Conservation (phyloP, 2,797 vertebrate genomes). For the Scarus forsteni region DNA sequence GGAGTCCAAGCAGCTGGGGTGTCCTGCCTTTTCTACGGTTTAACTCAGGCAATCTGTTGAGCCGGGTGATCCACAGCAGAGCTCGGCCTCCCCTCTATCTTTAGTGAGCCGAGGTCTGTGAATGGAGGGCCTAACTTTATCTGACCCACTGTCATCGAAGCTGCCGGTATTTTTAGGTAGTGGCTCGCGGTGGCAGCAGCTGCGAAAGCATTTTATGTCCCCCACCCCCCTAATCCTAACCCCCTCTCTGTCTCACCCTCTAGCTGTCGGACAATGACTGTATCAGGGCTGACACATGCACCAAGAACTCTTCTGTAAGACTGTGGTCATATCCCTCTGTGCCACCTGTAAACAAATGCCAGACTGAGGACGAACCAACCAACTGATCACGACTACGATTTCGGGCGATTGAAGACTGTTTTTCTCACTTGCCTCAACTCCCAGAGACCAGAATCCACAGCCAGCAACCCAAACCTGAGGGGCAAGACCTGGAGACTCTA, state of each 20-base stretch:
- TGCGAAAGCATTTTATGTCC: conserved; percentile 79
- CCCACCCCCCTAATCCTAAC: conserved; percentile 22
- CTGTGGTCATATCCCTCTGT: conserved; percentile 44
- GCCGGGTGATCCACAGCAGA: conserved; percentile 69
- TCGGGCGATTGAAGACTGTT: conserved; percentile 8
- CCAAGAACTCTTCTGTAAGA: conserved; percentile 13
- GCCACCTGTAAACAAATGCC: conserved; percentile 30
- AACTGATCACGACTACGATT: conserved; percentile 10
- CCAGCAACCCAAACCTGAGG: conserved; percentile 10
- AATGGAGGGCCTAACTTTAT: conserved; percentile 82
- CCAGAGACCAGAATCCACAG: neutral
- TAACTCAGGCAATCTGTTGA: conserved; percentile 64
- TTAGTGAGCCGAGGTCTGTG: conserved; percentile 73
- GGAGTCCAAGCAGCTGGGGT: conserved; percentile 38
- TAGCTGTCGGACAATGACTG: conserved; percentile 66
- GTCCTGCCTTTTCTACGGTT: conserved; percentile 56
- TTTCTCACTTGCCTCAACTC: neutral
- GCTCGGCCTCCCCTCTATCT: conserved; percentile 72
- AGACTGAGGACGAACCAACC: conserved; percentile 1
- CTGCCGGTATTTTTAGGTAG: conserved; percentile 83
- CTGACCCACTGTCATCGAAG: conserved; percentile 77
- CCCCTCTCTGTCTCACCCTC: conserved; percentile 44
- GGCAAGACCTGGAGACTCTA: conserved; percentile 11
- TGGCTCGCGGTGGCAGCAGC: conserved; percentile 79
- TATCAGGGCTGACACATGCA: conserved; percentile 45